Evolutionary conservation across 1,140 invertebrate species (phyloP), one percentile per base, ranked within the genome.

Genomic region (Scylla paramamosain): DNA sequence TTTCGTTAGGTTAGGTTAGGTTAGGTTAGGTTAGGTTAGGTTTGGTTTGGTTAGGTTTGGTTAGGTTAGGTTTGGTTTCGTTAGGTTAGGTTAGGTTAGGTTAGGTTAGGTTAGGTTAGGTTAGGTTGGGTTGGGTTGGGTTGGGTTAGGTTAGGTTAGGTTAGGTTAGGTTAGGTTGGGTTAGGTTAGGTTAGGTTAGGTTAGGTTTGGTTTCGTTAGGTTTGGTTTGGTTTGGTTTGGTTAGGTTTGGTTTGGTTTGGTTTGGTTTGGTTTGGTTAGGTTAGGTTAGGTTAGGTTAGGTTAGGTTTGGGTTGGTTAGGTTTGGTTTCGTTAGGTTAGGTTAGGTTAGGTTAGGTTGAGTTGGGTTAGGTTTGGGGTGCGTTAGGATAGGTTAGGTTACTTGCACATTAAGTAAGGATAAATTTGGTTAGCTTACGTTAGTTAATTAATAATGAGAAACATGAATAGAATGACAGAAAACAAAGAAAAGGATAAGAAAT

Each of bases 111-210:
- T 46, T 32, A 2, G 86, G 86, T 88, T 88, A 88, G 86, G 86
- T 88, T 88, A 88, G 86, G 86, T 88, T 52, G 14, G 48, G 48
- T 52, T 52, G 14, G 48, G 48, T 52, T 52, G 6, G 48, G 45
- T 46, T 32, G 0, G 86, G 86, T 88, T 88, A 88, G 86, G 86
- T 88, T 88, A 88, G 86, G 45, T 46, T 32, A 2, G 86, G 86
- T 88, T 88, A 88, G 86, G 86, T 88, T 88, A 88, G 86, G 86
- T 88, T 52, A 52, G 48, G 45, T 46, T 32, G 0, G 86, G 86
- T 88, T 88, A 88, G 86, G 86, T 88, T 88, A 88, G 86, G 45
- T 46, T 32, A 2, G 86, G 86, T 88, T 88, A 88, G 86, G 86
- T 88, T 88, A 88, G 86, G 86, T 88, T 52, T 52, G 48, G 48